phyloP scores from a whole-genome alignment of 2,888 invertebrate species.

The Cosmia pyralina region DNA sequence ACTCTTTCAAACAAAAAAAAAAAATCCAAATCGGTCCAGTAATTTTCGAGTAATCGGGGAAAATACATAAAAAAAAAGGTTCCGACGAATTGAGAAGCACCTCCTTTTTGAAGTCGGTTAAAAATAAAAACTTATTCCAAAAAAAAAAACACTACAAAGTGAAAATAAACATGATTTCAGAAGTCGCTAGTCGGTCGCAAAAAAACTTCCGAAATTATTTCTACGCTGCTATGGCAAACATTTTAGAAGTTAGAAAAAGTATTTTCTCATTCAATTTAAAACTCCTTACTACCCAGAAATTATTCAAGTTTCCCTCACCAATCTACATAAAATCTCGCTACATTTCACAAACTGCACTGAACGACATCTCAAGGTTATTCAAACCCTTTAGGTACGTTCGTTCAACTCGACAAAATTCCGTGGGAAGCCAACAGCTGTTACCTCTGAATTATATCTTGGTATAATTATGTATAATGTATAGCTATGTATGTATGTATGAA shows the following conservation, averaged over 20 bases:
- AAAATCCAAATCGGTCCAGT: too few species aligned
- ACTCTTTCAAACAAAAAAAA: too few species aligned
- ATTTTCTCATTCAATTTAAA: neutral
- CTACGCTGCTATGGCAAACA: neutral
- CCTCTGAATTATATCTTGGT: conserved; percentile 20
- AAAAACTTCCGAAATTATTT: neutral
- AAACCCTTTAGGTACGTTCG: conserved; percentile 37
- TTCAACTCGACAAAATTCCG: conserved; percentile 32
- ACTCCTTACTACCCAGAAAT: neutral
- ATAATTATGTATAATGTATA: conserved; percentile 12
- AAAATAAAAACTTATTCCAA: too few species aligned
- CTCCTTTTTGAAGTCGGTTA: too few species aligned
- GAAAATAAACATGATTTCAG: neutral
- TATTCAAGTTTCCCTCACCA: neutral
- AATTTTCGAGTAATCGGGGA: too few species aligned
- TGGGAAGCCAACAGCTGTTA: conserved; percentile 44
- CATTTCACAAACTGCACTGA: conserved; percentile 28
- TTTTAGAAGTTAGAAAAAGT: neutral
- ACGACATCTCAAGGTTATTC: conserved; percentile 26
- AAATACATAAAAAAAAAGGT: too few species aligned
- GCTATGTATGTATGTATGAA: neutral
- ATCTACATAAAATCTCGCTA: conserved; percentile 34
- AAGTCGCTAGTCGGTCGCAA: neutral
- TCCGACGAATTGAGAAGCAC: too few species aligned
- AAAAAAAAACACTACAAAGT: neutral